Conservation (phyloP, 2,113 vertebrate species). For the Falcunculus frontatus region DNA sequence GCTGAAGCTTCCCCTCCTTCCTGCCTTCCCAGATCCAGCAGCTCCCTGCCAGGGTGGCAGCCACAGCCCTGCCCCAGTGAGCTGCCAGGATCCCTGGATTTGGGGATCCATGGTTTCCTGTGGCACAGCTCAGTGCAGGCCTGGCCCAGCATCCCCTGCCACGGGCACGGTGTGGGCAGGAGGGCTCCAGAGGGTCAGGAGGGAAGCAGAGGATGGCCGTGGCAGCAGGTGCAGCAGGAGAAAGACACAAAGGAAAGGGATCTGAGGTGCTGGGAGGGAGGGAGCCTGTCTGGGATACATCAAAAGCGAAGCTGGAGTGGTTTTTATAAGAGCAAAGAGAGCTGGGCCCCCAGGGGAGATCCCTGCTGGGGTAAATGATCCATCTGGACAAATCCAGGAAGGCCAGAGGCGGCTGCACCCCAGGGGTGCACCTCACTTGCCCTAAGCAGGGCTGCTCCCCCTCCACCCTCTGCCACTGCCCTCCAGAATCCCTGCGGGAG, state of each 20-base stretch:
- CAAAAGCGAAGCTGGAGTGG: neutral
- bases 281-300: neutral
- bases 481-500: neutral
- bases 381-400: neutral
- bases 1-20: neutral
- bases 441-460: neutral
- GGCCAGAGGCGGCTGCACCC: neutral
- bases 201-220: neutral
- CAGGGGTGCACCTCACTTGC: rapidly evolving
- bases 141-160: neutral
- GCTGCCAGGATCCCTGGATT: neutral
- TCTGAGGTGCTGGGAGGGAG: neutral
- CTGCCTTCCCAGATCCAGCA: neutral
- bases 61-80: neutral
- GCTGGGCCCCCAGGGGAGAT: neutral
- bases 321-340: neutral
- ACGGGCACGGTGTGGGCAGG: neutral
- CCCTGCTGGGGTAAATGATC: neutral
- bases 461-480: neutral
- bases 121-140: neutral
- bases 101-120: neutral
- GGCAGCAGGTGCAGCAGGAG: neutral
- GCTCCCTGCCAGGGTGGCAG: neutral
- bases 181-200: neutral
- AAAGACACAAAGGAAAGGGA: neutral